Base-by-base conservation (phyloP, 2,113 vertebrate genomes). In the Syrmaticus mikado region DNA sequence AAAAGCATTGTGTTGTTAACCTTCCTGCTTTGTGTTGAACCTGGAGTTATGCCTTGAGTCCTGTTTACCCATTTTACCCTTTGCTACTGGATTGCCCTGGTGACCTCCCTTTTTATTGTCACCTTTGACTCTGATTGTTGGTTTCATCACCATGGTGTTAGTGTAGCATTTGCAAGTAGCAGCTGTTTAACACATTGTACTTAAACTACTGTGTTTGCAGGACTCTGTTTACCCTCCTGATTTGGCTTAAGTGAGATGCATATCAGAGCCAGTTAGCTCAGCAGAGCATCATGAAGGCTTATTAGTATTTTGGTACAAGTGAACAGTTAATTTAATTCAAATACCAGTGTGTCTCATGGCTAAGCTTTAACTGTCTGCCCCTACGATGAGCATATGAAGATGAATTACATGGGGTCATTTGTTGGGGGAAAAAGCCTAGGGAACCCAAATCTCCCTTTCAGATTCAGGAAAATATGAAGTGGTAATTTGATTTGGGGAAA, bases 31-130 rank as follows among this genome's bases (percentile, higher is more conserved):
- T 48, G 96, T 96, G 92, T 78, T 89, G 93, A 97, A 96, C 97
- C 89, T 92, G 41, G 96, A 94, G 94, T 85, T 92, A 57, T 71
- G 93, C 88, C 70, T 84, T 50, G 68, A 85, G 94, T 92, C 75
- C 89, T 98, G 93, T 98, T 98, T 98, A 94, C 96, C 87, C 96
- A 96, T 94, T 95, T 95, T 96, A 93, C 92, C 81, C 97, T 96
- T 96, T 92, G 96, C 93, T 91, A 68, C 91, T 12, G 87, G 85
- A 80, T 81, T 85, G 91, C 95, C 93, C 50, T 38, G 70, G 85
- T 95, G 91, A 95, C 91, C 93, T 93, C 93, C 74, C 61, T 43
- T 72, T 84, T 91, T 82, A 70, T 12, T 67, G 92, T 92, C 91
- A 95, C 97, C 96, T 94, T 95, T 97, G 94, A 82, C 95, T 94